Evolutionary conservation across 2,113 vertebrate genomes (phyloP).

Genomic region (Semnornis frantzii): DNA sequence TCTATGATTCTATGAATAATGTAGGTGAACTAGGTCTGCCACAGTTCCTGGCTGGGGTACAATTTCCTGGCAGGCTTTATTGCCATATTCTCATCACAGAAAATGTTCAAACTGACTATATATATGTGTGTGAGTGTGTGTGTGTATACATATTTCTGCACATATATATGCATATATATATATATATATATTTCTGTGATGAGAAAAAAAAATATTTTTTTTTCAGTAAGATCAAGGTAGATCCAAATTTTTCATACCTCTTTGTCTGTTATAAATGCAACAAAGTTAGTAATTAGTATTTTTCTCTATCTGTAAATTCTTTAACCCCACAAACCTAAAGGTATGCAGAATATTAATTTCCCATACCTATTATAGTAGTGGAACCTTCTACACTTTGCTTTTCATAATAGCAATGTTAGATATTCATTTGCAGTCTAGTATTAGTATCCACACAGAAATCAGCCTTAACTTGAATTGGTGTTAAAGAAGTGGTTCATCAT

Average conservation of each 20-base stretch:
- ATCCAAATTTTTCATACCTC: not conserved
- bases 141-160: not conserved
- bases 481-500: not conserved
- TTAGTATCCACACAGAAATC: not conserved
- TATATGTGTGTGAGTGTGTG: no score
- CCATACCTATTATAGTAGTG: no score
- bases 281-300: not conserved
- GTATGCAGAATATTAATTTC: not conserved
- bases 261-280: not conserved
- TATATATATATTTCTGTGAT: no score
- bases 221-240: not conserved
- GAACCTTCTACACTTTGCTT: not conserved
- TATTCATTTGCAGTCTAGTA: not conserved
- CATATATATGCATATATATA: no score
- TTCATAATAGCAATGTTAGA: not conserved
- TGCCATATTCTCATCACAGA: not conserved
- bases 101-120: not conserved
- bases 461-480: not conserved
- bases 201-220: no score
- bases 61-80: not conserved
- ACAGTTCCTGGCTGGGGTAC: not conserved
- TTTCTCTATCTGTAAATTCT: not conserved
- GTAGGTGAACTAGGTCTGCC: not conserved
- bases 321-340: not conserved
- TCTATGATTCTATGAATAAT: fast-evolving